phyloP scores from a whole-genome alignment of 2,888 invertebrate species.

The Actias luna region DNA sequence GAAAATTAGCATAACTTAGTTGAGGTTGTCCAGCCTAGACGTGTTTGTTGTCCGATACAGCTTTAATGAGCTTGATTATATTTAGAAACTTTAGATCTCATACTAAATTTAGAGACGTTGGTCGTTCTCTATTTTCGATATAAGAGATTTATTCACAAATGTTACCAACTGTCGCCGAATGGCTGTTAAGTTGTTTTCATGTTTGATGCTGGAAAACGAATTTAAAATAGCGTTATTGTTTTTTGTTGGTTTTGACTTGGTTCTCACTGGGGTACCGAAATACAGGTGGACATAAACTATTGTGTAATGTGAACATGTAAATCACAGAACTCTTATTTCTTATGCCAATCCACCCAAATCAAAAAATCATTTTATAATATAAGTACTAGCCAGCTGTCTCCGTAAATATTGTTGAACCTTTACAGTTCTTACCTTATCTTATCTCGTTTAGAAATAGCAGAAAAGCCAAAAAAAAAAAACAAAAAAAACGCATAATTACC shows the following conservation, averaged over 20 bases:
- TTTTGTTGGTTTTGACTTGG: background rate
- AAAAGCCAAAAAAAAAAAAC: background rate
- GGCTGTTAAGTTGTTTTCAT: slow-evolving; percentile 14
- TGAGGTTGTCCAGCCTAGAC: slow-evolving; percentile 20
- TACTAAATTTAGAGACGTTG: slow-evolving; percentile 12
- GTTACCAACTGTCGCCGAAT: slow-evolving; percentile 2
- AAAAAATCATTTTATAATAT: no score
- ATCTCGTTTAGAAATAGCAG: background rate
- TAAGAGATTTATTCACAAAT: slow-evolving; percentile 9
- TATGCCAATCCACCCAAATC: no score
- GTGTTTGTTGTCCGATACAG: slow-evolving; percentile 33
- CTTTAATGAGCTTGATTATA: slow-evolving; percentile 24
- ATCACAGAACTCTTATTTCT: background rate
- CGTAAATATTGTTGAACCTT: no score
- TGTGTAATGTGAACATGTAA: background rate
- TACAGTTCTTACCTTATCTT: no score
- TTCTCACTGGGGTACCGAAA: background rate
- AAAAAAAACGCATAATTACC: background rate
- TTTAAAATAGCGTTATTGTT: background rate
- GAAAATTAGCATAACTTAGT: slow-evolving; percentile 21
- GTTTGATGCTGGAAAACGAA: slow-evolving; percentile 18
- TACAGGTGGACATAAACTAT: background rate
- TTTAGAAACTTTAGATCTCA: slow-evolving; percentile 17
- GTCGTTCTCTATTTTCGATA: slow-evolving; percentile 13
- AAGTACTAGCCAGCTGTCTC: no score